Conservation (phyloP, 2,797 vertebrate genomes). For the Manis pentadactyla region DNA sequence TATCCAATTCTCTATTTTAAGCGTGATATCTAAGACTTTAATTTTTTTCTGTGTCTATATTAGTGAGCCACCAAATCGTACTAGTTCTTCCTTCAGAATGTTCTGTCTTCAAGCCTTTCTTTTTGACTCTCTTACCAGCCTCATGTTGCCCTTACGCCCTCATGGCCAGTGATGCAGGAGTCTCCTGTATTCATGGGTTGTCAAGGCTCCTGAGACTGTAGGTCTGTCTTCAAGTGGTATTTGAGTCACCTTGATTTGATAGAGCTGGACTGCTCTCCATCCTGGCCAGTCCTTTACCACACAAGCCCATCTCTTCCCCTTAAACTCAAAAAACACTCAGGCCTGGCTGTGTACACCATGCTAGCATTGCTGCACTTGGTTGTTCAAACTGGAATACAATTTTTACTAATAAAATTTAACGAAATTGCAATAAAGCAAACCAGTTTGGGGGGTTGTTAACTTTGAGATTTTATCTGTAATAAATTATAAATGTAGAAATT, state of each 20-base stretch:
- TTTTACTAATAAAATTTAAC: neutral
- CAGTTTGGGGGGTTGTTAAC: neutral
- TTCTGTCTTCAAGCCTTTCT: neutral
- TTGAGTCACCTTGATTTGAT: neutral
- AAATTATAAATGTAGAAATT: neutral
- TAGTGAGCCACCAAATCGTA: neutral
- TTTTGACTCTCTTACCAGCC: neutral
- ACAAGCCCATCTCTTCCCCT: neutral
- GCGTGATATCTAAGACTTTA: neutral
- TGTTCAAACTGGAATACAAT: neutral
- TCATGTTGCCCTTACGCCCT: neutral
- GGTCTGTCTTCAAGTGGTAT: neutral
- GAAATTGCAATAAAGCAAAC: neutral
- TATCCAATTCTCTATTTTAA: neutral
- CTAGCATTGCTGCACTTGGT: accelerated
- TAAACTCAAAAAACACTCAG: neutral
- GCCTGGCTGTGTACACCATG: accelerated
- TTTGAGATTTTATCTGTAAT: neutral
- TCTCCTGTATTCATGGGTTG: neutral
- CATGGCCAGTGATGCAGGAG: too few relatives aligned
- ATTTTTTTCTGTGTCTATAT: neutral
- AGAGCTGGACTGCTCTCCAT: too few relatives aligned
- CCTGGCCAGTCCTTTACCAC: neutral
- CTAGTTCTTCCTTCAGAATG: neutral
- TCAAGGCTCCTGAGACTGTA: accelerated